These are phyloP conservation scores for Lasiurus cinereus DNA, from an alignment of 2,113 vertebrate genomes.

Conservation along the genomic window DNA sequence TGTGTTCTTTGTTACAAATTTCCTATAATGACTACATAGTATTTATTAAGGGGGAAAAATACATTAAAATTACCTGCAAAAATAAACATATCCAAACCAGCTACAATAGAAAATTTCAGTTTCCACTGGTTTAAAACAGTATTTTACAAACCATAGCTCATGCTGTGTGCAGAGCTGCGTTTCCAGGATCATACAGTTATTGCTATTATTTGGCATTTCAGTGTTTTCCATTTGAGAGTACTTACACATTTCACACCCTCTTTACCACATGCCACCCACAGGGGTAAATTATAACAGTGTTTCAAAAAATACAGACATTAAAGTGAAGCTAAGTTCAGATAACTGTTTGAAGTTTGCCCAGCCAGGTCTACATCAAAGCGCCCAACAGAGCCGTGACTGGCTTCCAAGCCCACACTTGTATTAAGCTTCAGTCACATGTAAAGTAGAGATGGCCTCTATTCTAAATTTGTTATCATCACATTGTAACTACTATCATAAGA, in stretches of 20 bases:
- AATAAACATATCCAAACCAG: constrained; percentile 50
- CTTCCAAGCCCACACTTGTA: constrained; percentile 60
- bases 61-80: constrained; percentile 15
- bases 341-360: constrained; percentile 57
- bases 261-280: constrained; percentile 33
- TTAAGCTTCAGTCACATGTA: constrained; percentile 36
- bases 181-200: constrained; percentile 31
- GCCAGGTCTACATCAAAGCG: constrained; percentile 63
- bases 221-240: constrained; percentile 48
- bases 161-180: not conserved
- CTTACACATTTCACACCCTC: constrained; percentile 1
- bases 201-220: constrained; percentile 48
- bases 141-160: constrained; percentile 47
- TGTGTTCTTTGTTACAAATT: not conserved
- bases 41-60: not conserved
- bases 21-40: not conserved
- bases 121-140: constrained; percentile 63
- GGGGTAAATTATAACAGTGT: constrained; percentile 53
- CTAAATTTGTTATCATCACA: constrained; percentile 60
- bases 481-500: constrained; percentile 63
- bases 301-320: constrained; percentile 64
- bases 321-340: constrained; percentile 52
- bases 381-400: not conserved
- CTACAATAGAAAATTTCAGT: constrained; percentile 44
- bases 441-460: constrained; percentile 58